Evolutionary conservation across 2,797 vertebrate species (phyloP).

Genomic region (Alosa sapidissima): DNA sequence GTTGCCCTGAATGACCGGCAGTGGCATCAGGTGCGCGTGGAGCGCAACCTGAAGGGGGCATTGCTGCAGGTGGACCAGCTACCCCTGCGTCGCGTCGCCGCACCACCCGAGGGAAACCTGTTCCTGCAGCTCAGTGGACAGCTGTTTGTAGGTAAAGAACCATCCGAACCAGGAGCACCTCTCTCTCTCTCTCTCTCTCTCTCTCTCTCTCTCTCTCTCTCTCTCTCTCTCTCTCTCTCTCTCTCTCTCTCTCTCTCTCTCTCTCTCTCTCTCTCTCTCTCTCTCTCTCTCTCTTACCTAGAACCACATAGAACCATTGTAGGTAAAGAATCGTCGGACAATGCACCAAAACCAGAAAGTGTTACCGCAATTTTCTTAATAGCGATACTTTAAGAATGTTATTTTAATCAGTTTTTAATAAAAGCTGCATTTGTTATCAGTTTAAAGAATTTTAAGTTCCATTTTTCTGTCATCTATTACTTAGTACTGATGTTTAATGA

Average conservation of each 20-base stretch:
- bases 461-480: too few species aligned
- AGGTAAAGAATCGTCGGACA: too few species aligned
- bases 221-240: not conserved
- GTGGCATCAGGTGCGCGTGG: conserved; percentile 86
- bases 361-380: too few species aligned
- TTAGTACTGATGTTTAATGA: too few species aligned
- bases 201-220: conserved; percentile 2
- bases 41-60: conserved; percentile 88
- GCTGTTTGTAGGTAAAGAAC: conserved; percentile 87
- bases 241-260: not conserved
- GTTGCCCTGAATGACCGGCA: conserved; percentile 82
- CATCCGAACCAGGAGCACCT: not conserved
- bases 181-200: not conserved
- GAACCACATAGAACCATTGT: too few species aligned
- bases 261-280: not conserved
- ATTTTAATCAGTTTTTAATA: too few species aligned
- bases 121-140: conserved; percentile 89
- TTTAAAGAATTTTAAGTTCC: too few species aligned
- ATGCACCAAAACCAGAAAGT: too few species aligned
- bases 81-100: conserved; percentile 70
- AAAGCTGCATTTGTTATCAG: too few species aligned
- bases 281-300: not conserved
- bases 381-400: too few species aligned
- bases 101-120: conserved; percentile 81
- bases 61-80: conserved; percentile 80